Percentiles rank a stretch among this genome's conserved stretches.
phyloP scores from a whole-genome alignment of 2,113 vertebrate genomes.

The Hoplias malabaricus region DNA sequence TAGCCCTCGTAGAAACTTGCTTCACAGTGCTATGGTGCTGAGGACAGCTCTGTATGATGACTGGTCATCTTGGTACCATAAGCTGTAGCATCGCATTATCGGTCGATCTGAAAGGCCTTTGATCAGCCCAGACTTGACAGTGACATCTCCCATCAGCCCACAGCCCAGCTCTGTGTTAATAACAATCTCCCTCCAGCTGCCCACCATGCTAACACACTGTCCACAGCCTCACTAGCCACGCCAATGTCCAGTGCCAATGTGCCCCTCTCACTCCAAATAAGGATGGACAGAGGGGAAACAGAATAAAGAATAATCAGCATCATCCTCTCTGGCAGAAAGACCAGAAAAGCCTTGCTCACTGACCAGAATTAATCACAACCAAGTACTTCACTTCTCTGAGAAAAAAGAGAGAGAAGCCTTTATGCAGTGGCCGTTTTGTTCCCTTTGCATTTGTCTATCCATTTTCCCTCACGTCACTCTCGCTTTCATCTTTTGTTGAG shows the following conservation, averaged over 20 bases:
- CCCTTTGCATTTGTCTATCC: neutral
- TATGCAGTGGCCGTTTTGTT: neutral
- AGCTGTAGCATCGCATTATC: constrained; percentile 54
- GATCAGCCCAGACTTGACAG: constrained; percentile 43
- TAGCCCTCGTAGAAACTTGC: constrained; percentile 11
- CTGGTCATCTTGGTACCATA: constrained; percentile 38
- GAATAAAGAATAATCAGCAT: neutral
- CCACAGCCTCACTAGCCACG: no score
- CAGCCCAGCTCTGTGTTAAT: constrained; percentile 49
- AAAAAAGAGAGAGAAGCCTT: neutral
- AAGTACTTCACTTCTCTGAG: neutral
- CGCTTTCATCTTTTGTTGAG: neutral
- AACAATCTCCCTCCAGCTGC: constrained; percentile 32
- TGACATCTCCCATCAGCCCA: constrained; percentile 51
- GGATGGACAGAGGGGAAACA: neutral
- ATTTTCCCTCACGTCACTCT: neutral
- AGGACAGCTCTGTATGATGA: constrained; percentile 20
- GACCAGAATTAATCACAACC: constrained; percentile 30
- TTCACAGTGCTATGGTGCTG: neutral
- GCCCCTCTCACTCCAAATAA: neutral
- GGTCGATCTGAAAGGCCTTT: constrained; percentile 47
- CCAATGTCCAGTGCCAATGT: constrained; percentile 9
- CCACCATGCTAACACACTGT: constrained; percentile 11
- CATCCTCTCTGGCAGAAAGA: neutral
- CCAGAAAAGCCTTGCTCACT: neutral